These are phyloP conservation scores for Anser brachyrhynchus DNA, from an alignment of 2,113 vertebrate genomes.

Conservation along the genomic window DNA sequence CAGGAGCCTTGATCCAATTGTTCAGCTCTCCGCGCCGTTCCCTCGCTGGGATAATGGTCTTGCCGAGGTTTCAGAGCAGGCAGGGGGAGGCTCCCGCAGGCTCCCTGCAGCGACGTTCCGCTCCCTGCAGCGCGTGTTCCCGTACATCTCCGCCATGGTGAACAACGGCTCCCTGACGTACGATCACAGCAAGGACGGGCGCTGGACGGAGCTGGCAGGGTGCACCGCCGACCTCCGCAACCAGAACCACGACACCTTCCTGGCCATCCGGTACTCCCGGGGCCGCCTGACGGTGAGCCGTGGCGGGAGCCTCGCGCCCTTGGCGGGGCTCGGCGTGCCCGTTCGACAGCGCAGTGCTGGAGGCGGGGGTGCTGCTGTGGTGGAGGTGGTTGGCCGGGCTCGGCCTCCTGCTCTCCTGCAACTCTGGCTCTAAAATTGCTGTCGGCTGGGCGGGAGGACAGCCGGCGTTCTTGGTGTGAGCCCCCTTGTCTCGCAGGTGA, in stretches of 20 bases:
- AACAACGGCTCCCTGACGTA: constrained; percentile 94
- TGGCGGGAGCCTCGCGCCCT: fast-evolving
- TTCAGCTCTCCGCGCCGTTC: fast-evolving
- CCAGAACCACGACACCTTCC: constrained; percentile 92
- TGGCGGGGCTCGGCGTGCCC: fast-evolving
- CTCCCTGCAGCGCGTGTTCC: constrained; percentile 87
- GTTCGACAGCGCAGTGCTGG: neutral
- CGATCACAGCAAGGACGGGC: constrained; percentile 95
- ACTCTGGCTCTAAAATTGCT: neutral
- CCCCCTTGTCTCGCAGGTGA: constrained; percentile 79
- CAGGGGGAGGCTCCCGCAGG: neutral
- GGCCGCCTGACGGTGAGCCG: constrained; percentile 90
- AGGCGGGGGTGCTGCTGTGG: fast-evolving
- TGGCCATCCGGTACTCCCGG: constrained; percentile 96
- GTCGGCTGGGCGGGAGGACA: neutral
- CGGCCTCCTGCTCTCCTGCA: fast-evolving
- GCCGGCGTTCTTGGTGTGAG: fast-evolving
- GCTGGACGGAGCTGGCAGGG: constrained; percentile 89
- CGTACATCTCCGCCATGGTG: constrained; percentile 95
- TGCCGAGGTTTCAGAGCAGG: neutral
- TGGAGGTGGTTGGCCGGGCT: neutral
- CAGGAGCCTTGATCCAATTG: neutral
- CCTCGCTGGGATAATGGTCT: neutral
- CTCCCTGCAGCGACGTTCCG: neutral
- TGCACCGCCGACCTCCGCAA: constrained; percentile 93